Base-by-base conservation (phyloP, 2,888 invertebrate species). In the Beris chalybata region DNA sequence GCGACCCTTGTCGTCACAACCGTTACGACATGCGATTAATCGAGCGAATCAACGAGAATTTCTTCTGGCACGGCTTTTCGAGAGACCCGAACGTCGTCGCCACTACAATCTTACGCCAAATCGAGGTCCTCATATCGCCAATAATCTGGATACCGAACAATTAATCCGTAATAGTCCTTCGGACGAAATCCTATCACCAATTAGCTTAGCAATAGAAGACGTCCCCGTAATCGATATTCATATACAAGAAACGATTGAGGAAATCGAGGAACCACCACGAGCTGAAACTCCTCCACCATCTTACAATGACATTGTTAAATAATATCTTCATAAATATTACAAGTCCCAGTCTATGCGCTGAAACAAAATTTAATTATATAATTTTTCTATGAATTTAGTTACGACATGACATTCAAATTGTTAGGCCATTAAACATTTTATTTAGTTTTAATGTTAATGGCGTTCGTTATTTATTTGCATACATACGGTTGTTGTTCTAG, bases 261-360 rank as follows among this genome's bases (percentile, higher is more conserved):
- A 38, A 38, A 9, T 38, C 9, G 7, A 5, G 38, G 2, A 38
- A 9, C 38, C 38, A 38, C 38, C 38, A 4, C 43, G 64, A 30
- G 12, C 64, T 1, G 80, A 79, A 72, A 79, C 80, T 1, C 79
- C 79, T 11, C 79, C 79, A 1, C 79, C 79, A 3, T 73, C 76
- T 1, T 79, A 79, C 55, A 73, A 72, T 4, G 79, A 80, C 65
- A 74, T 77, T 31, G 73, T 78, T 64, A 75, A 71, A 67, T 64
- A 64, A 29, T 22, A 22, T 22, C 22, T 22, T 22, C 2, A 22
- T 22, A 22, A 22, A 22, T 22, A 22, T 22, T 22, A 22, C 22
- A 22, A 22, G 22, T 22, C 3, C 22, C 1, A 22, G 22, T 22
- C 22, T 22, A 22, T 22, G n/a, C 22, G 22, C 22, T 22, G 22